Percentiles rank a stretch among this genome's conserved stretches.
These are phyloP conservation scores for Sarcoramphus papa DNA, from an alignment of 2,797 vertebrate genomes.

Conservation along the genomic window DNA sequence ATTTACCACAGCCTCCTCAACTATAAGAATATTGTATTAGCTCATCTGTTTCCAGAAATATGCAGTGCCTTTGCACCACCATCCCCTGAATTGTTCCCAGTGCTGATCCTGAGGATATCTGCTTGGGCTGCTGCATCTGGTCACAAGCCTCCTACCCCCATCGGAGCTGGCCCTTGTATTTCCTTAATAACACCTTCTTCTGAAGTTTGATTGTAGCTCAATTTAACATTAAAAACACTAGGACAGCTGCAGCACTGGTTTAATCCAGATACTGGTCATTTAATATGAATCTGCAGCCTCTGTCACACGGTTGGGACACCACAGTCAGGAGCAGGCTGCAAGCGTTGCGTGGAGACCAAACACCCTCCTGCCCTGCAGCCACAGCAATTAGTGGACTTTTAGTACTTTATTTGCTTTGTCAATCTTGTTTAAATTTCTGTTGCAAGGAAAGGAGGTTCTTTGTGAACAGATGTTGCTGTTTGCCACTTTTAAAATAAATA, in stretches of 20 bases:
- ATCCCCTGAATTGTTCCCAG: not conserved
- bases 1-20: not conserved
- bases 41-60: not conserved
- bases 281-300: not conserved
- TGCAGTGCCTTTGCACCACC: not conserved
- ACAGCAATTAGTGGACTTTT: not conserved
- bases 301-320: not conserved
- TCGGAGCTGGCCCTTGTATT: not conserved
- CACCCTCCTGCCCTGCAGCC: not conserved
- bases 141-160: not conserved
- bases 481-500: not conserved
- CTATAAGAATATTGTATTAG: not conserved
- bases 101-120: not conserved
- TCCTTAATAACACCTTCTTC: not conserved
- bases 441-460: not conserved
- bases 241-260: not conserved
- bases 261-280: not conserved
- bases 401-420: not conserved
- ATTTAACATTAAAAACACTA: not conserved
- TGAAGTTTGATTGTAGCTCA: not conserved
- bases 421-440: not conserved
- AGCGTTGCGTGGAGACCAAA: not conserved
- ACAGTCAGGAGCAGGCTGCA: not conserved
- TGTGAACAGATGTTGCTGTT: not conserved
- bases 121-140: not conserved